These are phyloP conservation scores for Hyalella azteca DNA, from an alignment of 2,888 invertebrate genomes.

Conservation along the genomic window DNA sequence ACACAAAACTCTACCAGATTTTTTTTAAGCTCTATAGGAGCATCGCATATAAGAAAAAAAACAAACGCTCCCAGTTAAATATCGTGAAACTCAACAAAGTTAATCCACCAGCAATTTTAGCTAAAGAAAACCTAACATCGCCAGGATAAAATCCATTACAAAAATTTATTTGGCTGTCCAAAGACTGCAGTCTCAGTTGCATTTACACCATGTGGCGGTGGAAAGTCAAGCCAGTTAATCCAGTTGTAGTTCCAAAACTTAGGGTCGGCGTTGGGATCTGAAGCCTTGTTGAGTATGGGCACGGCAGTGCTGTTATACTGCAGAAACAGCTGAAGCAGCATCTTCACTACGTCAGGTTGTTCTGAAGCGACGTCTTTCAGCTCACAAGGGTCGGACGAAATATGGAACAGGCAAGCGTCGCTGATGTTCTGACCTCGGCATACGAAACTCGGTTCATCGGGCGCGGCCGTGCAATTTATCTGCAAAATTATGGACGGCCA, in stretches of 20 bases:
- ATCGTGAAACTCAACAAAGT: no score
- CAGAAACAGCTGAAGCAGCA: constrained; percentile 62
- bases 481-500: no score
- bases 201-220: constrained; percentile 31
- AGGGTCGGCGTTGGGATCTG: constrained; percentile 76
- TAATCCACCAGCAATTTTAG: no score
- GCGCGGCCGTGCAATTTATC: constrained; percentile 61
- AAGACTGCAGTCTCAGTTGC: not conserved
- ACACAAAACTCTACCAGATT: no score
- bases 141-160: no score
- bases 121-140: no score
- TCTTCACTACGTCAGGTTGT: constrained; percentile 61
- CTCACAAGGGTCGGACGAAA: constrained; percentile 86
- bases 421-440: constrained; percentile 68
- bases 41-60: no score
- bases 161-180: not conserved
- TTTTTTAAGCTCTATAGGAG: no score
- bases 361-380: constrained; percentile 72
- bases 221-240: constrained; percentile 70
- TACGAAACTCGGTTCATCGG: constrained; percentile 61
- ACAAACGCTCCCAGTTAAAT: no score
- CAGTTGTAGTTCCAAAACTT: constrained; percentile 78
- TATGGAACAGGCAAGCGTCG: constrained; percentile 80
- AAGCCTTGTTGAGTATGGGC: constrained; percentile 74
- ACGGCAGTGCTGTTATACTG: constrained; percentile 73